Evolutionary conservation across 2,888 invertebrate genomes (phyloP), one percentile per base, ranked within the genome.

Genomic region (Rhodophaea formosa): DNA sequence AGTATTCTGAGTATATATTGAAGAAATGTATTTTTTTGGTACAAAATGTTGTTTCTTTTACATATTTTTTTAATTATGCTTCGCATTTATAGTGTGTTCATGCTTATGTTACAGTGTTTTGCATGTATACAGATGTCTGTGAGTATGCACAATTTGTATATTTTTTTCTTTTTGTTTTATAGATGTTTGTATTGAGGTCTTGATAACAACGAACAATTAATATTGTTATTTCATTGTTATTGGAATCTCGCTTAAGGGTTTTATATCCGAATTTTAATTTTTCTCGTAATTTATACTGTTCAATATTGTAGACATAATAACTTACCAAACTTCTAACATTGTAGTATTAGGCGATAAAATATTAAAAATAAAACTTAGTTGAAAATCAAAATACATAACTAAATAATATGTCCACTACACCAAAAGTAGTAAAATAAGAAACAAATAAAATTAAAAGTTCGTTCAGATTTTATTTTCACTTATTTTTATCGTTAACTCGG

Each of bases 121-220:
- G 91, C 91, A 90, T 90, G 90, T 87, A 80, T 75, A 82, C 82
- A 77, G 79, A 80, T 84, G 87, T 88, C 78, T 85, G 88, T 89
- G 88, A 89, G 89, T 90, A 90, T 89, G 88, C 88, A 88, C 88
- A 86, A 85, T 83, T 82, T 84, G 84, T 84, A 84, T 81, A 86
- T 82, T 81, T 71, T 70, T 66, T 73, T 72, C 74, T 68, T 64
- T 69, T 65, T 68, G 62, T 68, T 66, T 66, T 62, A 51, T 80
- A 80, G 79, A 77, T 75, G 74, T 83, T 77, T 81, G 74, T 82
- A 72, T 60, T 72, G 77, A 75, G 77, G 75, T 69, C 82, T 77
- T 84, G 82, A 80, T 82, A 79, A 80, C 75, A 74, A 72, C 69
- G 61, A 68, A 60, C 57, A 58, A 67, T 68, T 59, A 58, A 68